Base-by-base conservation (phyloP, 2,888 invertebrate genomes). In the Eristalis intricaria region DNA sequence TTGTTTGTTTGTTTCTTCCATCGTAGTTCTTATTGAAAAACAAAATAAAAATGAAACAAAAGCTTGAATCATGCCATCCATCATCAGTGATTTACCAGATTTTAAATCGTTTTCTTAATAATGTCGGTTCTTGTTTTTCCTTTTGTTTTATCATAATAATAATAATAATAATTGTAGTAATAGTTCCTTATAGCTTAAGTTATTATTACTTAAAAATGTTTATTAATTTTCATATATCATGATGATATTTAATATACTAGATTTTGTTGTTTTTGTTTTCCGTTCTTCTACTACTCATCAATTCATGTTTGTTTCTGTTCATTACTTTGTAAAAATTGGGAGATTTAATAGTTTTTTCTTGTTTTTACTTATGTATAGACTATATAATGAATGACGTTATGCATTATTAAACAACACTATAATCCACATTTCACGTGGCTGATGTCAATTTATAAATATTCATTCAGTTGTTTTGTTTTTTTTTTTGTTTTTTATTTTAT, bases 131-230 rank as follows among this genome's bases (percentile, higher is more conserved):
- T 29, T 60, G 63, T 26, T 22, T 69, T 81, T 75, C 29, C 8
- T 60, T 66, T 71, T 74, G 40, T 32, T n/a, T 58, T 63, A 40
- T 60, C 43, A 68, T 60, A 43, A 71, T 76, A 71, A 70, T 80
- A 56, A 76, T 84, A 84, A 79, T 85, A 81, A 82, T 86, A 86
- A 86, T 74, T 77, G 85, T 86, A 78, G 82, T 86, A 82, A 86
- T 86, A 78, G 78, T 78, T 78, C 65, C 86, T 86, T 86, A 86
- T 56, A 79, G 70, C 69, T 83, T 70, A 71, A 83, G 82, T 75
- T 83, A 70, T 83, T 86, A 79, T 86, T 86, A 83, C 86, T 86
- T 86, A 86, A 86, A 86, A 86, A 86, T 74, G 81, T 81, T 73
- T 75, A 75, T 81, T 66, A 68, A 75, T 81, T 83, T 71, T 83